phyloP scores from a whole-genome alignment of 2,797 vertebrate species.

The Enteromius mattozi region DNA sequence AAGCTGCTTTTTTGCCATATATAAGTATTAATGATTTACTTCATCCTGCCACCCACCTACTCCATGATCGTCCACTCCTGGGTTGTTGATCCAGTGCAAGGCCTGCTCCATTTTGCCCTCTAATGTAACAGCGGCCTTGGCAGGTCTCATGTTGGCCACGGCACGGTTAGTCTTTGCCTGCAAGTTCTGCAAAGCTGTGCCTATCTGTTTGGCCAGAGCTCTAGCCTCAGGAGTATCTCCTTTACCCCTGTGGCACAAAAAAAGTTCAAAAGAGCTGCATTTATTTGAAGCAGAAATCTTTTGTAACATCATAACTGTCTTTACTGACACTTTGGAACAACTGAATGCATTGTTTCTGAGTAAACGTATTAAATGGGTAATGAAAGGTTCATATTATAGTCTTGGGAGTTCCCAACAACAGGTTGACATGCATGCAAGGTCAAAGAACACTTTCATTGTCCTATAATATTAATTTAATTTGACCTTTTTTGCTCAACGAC shows the following conservation, averaged over 20 bases:
- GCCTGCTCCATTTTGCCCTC: constrained; percentile 99
- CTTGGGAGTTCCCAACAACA: too few relatives aligned
- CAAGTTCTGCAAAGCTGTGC: constrained; percentile 90
- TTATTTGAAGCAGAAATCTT: neutral
- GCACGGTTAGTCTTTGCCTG: constrained; percentile 96
- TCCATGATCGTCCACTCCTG: constrained; percentile 92
- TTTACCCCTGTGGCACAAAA: constrained; percentile 84
- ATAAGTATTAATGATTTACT: neutral
- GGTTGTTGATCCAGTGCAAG: constrained; percentile 94
- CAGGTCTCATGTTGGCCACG: constrained; percentile 93
- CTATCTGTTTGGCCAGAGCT: constrained; percentile 92
- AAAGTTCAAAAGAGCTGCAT: neutral
- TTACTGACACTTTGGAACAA: neutral
- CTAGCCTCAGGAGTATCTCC: constrained; percentile 96
- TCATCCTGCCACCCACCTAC: constrained; percentile 83
- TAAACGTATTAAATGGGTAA: neutral
- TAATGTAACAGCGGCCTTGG: constrained; percentile 93
- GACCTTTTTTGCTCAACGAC: too few relatives aligned
- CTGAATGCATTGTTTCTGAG: neutral
- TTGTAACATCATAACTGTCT: neutral
- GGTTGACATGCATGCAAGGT: too few relatives aligned
- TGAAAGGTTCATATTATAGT: too few relatives aligned
- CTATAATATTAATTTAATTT: too few relatives aligned
- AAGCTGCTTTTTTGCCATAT: neutral
- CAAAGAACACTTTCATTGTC: too few relatives aligned